A percentile compares a stretch with the other conserved stretches of the same genome.
phyloP scores from a whole-genome alignment of 2,888 invertebrate genomes.

The Poecilus cupreus region DNA sequence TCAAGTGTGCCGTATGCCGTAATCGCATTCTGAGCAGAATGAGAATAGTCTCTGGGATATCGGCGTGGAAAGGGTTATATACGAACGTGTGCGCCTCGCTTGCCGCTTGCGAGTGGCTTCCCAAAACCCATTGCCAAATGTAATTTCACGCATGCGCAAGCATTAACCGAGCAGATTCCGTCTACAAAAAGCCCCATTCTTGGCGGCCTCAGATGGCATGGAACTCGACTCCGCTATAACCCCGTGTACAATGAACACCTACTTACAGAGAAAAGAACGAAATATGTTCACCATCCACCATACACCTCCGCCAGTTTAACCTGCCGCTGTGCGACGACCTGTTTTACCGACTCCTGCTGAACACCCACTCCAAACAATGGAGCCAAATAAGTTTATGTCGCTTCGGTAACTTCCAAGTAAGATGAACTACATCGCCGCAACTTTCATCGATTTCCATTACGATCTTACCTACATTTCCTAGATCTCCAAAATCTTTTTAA shows the following conservation, averaged over 20 bases:
- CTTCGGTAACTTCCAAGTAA: constrained; percentile 13
- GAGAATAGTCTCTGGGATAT: constrained; percentile 56
- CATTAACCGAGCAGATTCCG: constrained; percentile 62
- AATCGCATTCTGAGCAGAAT: constrained; percentile 60
- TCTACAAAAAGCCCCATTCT: constrained; percentile 55
- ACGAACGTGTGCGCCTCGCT: not conserved
- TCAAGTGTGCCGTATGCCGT: constrained; percentile 59
- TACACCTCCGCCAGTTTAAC: not conserved
- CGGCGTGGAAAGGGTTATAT: constrained; percentile 55
- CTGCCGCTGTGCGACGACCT: not conserved
- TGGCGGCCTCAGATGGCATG: constrained; percentile 37
- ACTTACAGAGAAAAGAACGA: constrained; percentile 38
- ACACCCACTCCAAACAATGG: not conserved
- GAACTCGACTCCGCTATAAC: not conserved
- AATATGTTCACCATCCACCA: constrained; percentile 12
- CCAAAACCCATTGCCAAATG: constrained; percentile 69
- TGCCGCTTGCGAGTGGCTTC: constrained; percentile 36
- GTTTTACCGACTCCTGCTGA: not conserved
- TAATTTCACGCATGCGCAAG: constrained; percentile 69
- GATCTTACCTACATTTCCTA: not conserved
- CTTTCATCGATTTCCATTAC: not conserved
- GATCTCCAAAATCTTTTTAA: too few relatives aligned
- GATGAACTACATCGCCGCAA: not conserved
- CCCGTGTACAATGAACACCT: constrained; percentile 58
- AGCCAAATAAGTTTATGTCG: constrained; percentile 17